Evolutionary conservation across 2,113 vertebrate species (phyloP).

Genomic region (Perca fluviatilis): DNA sequence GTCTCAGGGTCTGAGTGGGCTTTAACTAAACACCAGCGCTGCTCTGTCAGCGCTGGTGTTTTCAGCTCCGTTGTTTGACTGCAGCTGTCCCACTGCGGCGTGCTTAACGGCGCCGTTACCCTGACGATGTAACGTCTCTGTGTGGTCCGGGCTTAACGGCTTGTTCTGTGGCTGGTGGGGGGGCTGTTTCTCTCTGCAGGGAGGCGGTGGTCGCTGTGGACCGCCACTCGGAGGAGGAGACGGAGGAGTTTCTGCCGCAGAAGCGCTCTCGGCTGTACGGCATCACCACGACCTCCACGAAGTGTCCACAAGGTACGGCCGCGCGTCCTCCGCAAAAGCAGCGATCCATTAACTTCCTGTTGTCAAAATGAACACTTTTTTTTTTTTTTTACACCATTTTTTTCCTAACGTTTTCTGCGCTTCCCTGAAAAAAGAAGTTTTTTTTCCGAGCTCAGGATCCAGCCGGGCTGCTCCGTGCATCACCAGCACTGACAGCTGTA

Average conservation of each 20-base stretch:
- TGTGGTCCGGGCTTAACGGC: not conserved
- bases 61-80: not conserved
- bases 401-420: too few species aligned
- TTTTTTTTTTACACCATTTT: too few species aligned
- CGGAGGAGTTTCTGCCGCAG: conserved; percentile 89
- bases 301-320: conserved; percentile 59
- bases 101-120: not conserved
- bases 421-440: too few species aligned
- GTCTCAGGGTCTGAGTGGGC: not conserved
- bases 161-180: not conserved
- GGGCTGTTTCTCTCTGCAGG: conserved; percentile 70
- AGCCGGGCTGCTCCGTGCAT: too few species aligned
- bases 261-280: conserved; percentile 92
- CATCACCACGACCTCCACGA: conserved; percentile 78
- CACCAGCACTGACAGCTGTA: too few species aligned
- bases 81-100: not conserved
- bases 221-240: conserved; percentile 82
- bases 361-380: too few species aligned
- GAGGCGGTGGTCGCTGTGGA: conserved; percentile 91
- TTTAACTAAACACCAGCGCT: not conserved
- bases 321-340: not conserved
- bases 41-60: not conserved
- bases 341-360: too few species aligned
- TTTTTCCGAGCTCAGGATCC: too few species aligned
- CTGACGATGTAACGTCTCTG: not conserved